Evolutionary conservation across 2,797 vertebrate species (phyloP), one percentile per base, ranked within the genome.

Genomic region (Trachops cirrhosus): DNA sequence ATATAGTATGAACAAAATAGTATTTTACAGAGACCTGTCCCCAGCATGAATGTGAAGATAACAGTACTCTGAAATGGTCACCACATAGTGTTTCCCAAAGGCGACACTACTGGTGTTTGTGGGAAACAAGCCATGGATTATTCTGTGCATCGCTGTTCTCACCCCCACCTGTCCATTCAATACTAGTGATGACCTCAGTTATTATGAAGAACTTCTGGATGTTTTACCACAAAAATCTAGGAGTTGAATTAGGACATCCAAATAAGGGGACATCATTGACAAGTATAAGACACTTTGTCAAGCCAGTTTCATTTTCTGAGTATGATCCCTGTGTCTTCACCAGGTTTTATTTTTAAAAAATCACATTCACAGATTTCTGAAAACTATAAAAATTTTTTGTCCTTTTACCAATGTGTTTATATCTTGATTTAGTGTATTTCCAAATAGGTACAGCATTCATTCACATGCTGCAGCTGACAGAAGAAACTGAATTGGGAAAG

Each of bases 201-300:
- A 78, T 62, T 74, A 74, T 32, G 41, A 94, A 77, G 21, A 71
- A 77, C 9, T 88, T 29, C 5, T 34, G 46, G 46, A 87, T 15
- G 41, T 75, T 87, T 96, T 57, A 83, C 26, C 79, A 94, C n/a
- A 91, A 91, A 96, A 94, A 44, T 82, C 50, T 50, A 82, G 75
- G 24, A 16, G 22, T 46, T 39, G 12, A 91, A 80, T 41, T 62
- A 54, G 34, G 12, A 89, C 26, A 52, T 50, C 50, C 50, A 52
- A 48, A 89, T 59, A 71, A 86, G 34, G 9, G 64, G 14, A 91
- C 29, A 73, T 67, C 8, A 78, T 71, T 59, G 71, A 89, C 90
- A 94, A 77, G 32, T 39, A 10, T 44, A 89, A 68, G n/a, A 78
- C 3, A 41, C 22, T 82, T 82, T 46, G 44, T 79, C 68, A 83